phyloP scores from a whole-genome alignment of 2,888 invertebrate genomes.

The Stramonita haemastoma region DNA sequence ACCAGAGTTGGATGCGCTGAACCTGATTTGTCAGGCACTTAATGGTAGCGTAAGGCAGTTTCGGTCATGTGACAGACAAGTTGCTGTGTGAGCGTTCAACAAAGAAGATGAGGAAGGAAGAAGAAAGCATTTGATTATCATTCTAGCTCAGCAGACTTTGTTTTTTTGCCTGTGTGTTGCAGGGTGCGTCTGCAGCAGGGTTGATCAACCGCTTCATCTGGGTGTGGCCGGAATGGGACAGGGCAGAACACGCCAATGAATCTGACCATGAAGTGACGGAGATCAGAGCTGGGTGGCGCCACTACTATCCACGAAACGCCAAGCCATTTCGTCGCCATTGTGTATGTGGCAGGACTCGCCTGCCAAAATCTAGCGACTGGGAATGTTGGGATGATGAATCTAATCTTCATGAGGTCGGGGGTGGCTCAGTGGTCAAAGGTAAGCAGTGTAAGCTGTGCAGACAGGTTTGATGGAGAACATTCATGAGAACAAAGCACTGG shows the following conservation, averaged over 20 bases:
- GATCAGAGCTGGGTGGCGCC: constrained; percentile 51
- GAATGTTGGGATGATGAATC: constrained; percentile 26
- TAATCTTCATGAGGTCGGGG: constrained; percentile 29
- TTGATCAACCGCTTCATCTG: constrained; percentile 65
- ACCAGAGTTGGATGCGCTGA: too few species aligned
- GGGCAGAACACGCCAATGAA: constrained; percentile 49
- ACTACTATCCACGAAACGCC: background rate
- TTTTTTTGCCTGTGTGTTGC: constrained; percentile 31
- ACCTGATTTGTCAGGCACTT: too few species aligned
- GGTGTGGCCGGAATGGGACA: constrained; percentile 70
- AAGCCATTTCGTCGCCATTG: constrained; percentile 22
- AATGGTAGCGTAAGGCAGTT: too few species aligned
- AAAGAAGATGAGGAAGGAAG: too few species aligned
- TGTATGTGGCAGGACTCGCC: constrained; percentile 5
- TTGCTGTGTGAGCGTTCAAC: too few species aligned
- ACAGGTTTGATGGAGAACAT: constrained; percentile 56
- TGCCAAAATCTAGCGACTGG: background rate
- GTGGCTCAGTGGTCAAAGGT: constrained; percentile 47
- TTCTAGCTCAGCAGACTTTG: too few species aligned
- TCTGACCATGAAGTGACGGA: constrained; percentile 45
- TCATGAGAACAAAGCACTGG: constrained; percentile 55
- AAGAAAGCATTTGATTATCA: too few species aligned
- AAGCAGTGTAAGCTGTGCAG: constrained; percentile 53
- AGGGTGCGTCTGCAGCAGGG: constrained; percentile 64
- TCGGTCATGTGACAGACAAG: too few species aligned